Evolutionary conservation across 2,888 invertebrate genomes (phyloP).

Genomic region (Orthosia gothica): DNA sequence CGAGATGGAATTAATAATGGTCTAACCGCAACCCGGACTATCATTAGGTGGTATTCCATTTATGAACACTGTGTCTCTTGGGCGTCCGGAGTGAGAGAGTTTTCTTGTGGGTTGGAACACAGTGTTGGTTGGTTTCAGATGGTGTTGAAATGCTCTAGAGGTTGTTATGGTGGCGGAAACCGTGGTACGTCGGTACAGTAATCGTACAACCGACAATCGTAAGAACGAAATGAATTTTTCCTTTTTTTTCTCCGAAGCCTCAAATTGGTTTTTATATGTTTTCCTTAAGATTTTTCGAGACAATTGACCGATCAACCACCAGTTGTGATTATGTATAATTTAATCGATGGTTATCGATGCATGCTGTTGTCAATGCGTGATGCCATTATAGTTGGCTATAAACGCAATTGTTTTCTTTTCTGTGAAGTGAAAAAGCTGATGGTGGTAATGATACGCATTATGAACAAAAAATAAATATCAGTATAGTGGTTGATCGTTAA

Average conservation of each 20-base stretch:
- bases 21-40: slow-evolving; percentile 87
- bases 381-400: slow-evolving; percentile 67
- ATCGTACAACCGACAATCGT: slow-evolving; percentile 84
- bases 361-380: slow-evolving; percentile 78
- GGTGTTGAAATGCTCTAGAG: slow-evolving; percentile 46
- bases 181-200: slow-evolving; percentile 75
- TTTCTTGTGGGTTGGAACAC: slow-evolving; percentile 45
- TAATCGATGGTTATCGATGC: slow-evolving; percentile 73
- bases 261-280: slow-evolving; percentile 87
- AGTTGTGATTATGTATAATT: slow-evolving; percentile 84
- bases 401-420: slow-evolving; percentile 59
- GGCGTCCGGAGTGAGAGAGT: slow-evolving; percentile 47
- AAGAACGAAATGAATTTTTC: slow-evolving; percentile 87
- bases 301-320: slow-evolving; percentile 74
- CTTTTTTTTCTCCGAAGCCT: slow-evolving; percentile 74
- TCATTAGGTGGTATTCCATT: slow-evolving; percentile 88
- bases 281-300: slow-evolving; percentile 78
- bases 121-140: slow-evolving; percentile 46
- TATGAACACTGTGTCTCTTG: slow-evolving; percentile 72
- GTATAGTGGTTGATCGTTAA: slow-evolving; percentile 42
- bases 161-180: slow-evolving; percentile 81
- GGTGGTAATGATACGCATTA: slow-evolving; percentile 45
- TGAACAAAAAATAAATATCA: slow-evolving; percentile 56
- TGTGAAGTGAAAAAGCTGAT: slow-evolving; percentile 35
- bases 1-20: slow-evolving; percentile 87